A percentile compares a stretch with the other conserved stretches of the same genome.
Evolutionary conservation across 2,888 invertebrate species (phyloP).

Genomic region (Pasiphila rectangulata): DNA sequence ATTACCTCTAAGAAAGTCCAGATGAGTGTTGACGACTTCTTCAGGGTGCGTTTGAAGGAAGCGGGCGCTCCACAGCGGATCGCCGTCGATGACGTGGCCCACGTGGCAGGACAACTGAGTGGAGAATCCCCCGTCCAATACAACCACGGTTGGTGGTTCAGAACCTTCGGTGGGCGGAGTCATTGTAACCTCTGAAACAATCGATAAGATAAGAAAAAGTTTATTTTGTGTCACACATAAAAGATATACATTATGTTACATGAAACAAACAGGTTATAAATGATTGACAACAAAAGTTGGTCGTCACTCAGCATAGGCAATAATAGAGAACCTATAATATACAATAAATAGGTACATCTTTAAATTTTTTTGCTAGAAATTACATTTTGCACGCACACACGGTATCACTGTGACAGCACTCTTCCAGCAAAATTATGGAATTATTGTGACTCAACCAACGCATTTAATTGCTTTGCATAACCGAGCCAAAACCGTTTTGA

Average conservation of each 20-base stretch:
- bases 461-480: no score
- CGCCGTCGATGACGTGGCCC: conserved; percentile 88
- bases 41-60: conserved; percentile 89
- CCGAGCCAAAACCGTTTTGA: no score
- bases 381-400: not conserved
- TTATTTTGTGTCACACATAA: no score
- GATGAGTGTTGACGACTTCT: conserved; percentile 89
- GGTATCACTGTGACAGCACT: no score
- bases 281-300: no score
- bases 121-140: conserved; percentile 89
- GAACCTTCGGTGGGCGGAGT: conserved; percentile 56
- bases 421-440: no score
- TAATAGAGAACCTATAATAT: not conserved
- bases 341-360: not conserved
- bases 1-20: conserved; percentile 89
- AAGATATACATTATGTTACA: no score
- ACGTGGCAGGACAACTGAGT: conserved; percentile 90
- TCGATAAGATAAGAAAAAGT: not conserved
- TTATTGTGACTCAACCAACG: no score
- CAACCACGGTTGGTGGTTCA: conserved; percentile 67
- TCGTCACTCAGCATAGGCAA: no score
- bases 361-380: not conserved
- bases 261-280: no score
- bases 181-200: conserved; percentile 42
- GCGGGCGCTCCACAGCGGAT: conserved; percentile 94